Evolutionary conservation across 2,888 invertebrate genomes (phyloP).

Genomic region (Phortica magna): DNA sequence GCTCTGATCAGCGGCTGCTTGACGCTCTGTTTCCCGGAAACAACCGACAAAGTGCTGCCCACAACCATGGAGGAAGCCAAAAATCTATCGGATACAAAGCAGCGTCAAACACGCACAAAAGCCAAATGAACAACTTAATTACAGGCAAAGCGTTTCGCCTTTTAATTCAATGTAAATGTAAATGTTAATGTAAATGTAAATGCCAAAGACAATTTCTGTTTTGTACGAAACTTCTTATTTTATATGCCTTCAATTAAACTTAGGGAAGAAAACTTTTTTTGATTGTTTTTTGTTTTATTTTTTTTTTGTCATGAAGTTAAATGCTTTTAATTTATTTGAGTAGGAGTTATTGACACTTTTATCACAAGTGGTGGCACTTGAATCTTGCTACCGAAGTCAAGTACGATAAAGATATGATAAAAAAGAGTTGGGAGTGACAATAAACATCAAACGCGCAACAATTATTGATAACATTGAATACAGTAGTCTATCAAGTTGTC

Average conservation of each 20-base stretch:
- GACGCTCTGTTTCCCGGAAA: slow-evolving; percentile 82
- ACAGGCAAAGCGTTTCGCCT: neutral
- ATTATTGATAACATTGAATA: too few species aligned
- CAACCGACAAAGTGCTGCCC: slow-evolving; percentile 81
- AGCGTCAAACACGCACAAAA: neutral
- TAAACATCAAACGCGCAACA: too few species aligned
- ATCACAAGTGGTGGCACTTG: neutral
- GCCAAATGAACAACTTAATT: neutral
- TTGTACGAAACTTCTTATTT: neutral
- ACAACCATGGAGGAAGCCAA: slow-evolving; percentile 82
- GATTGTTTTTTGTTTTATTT: too few species aligned
- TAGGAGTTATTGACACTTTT: neutral
- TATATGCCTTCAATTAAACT: neutral
- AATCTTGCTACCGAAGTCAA: neutral
- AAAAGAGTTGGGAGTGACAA: neutral
- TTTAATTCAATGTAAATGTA: neutral
- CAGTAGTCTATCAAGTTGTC: too few species aligned
- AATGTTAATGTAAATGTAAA: neutral
- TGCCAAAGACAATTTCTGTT: slow-evolving; percentile 8
- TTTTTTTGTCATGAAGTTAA: too few species aligned
- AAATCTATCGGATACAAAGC: slow-evolving; percentile 49
- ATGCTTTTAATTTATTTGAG: too few species aligned
- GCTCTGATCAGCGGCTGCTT: slow-evolving; percentile 81
- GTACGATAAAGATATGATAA: neutral
- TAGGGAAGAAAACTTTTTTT: neutral